Percentiles rank a stretch among this genome's conserved stretches.
Evolutionary conservation across 2,797 vertebrate species (phyloP).

Genomic region (Orestias chungarensis): DNA sequence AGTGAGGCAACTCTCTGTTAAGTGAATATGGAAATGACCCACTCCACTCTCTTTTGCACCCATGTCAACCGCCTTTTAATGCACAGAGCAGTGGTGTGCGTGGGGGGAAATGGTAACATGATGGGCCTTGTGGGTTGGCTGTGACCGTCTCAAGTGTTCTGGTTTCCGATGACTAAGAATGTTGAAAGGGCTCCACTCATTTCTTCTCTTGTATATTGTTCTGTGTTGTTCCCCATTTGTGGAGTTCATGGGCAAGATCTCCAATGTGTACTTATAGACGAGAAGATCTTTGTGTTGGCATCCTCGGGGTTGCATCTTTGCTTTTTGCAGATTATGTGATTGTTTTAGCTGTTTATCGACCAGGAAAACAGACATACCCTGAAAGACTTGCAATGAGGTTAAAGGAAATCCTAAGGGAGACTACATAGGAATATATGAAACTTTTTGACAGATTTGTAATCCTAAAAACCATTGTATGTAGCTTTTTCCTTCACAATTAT

Average conservation of each 20-base stretch:
- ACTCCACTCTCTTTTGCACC: conserved; percentile 42
- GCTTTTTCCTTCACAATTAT: background rate
- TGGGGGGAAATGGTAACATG: conserved; percentile 20
- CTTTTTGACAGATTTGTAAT: background rate
- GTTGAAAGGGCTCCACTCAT: background rate
- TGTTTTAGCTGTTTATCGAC: background rate
- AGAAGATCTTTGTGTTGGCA: background rate
- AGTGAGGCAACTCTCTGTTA: conserved; percentile 58
- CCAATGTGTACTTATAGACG: background rate
- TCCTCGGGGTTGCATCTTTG: background rate
- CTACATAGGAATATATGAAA: background rate
- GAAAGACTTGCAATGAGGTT: background rate
- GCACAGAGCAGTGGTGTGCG: conserved; percentile 9
- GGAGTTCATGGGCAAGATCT: background rate
- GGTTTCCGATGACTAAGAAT: conserved; percentile 32
- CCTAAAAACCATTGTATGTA: background rate
- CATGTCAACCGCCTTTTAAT: conserved; percentile 46
- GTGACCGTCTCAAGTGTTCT: conserved; percentile 30
- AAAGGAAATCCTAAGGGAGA: background rate
- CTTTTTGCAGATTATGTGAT: background rate
- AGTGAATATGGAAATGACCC: conserved; percentile 76
- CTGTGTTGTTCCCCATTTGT: background rate
- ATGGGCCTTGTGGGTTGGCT: conserved; percentile 21
- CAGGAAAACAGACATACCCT: background rate
- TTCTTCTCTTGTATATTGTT: conserved; percentile 1